Conservation (phyloP, 2,888 invertebrate genomes). For the Beris morrisii region DNA sequence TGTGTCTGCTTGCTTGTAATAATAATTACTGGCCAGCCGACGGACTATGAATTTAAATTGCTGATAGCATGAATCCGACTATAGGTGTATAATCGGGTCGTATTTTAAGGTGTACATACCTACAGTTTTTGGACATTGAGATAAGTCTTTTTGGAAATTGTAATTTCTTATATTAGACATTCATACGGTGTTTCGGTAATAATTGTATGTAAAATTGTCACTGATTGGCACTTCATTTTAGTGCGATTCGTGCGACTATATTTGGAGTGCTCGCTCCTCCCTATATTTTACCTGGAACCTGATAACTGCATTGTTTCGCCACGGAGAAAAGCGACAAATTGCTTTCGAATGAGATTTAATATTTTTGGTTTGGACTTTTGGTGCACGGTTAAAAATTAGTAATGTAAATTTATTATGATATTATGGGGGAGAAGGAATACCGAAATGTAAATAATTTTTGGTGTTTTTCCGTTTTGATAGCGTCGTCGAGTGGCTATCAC, state of each 20-base stretch:
- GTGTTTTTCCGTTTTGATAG: no score
- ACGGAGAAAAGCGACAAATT: no score
- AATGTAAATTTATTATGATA: no score
- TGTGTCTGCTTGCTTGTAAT: slow-evolving; percentile 28
- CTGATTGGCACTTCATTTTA: slow-evolving; percentile 38
- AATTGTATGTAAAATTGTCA: slow-evolving; percentile 38
- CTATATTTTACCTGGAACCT: neutral
- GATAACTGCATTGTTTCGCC: neutral
- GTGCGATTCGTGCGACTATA: neutral
- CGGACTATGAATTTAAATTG: slow-evolving; percentile 21
- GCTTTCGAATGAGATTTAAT: no score
- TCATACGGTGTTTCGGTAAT: slow-evolving; percentile 32
- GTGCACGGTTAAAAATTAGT: no score
- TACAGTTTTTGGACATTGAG: neutral
- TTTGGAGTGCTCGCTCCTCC: neutral
- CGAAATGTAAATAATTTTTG: no score
- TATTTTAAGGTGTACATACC: no score
- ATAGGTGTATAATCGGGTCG: no score
- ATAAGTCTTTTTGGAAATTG: neutral
- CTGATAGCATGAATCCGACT: neutral
- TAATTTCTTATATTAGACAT: slow-evolving; percentile 8
- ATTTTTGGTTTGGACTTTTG: no score
- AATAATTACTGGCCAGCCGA: slow-evolving; percentile 31
- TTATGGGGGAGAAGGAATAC: no score
- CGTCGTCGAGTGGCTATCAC: no score